Evolutionary conservation across 2,113 vertebrate species (phyloP), one percentile per base, ranked within the genome.

Genomic region (Ailurus styani): DNA sequence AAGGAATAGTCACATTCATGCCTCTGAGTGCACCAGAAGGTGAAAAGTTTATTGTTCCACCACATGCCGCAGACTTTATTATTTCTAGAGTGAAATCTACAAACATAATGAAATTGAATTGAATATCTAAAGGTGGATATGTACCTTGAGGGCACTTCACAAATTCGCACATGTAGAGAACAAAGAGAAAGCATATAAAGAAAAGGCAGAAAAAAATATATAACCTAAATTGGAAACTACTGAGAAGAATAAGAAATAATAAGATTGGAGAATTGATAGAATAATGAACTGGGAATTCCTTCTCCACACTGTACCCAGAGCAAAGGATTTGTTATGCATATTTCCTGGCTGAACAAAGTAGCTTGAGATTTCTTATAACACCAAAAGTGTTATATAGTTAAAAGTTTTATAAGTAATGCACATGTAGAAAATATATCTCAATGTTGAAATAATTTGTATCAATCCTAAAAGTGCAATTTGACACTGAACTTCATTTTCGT

Each of bases 81-180:
- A 98, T 98, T 98, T 98, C 93, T 95, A 79, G 40, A 98, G 27
- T 97, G 93, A 98, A 98, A 98, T 98, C 97, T 98, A 98, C 93
- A 98, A 98, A 97, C 78, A 90, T 96, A 98, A 98, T 98, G 95
- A 97, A 98, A 98, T 97, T 96, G 96, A 98, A 98, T 95, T 97
- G 95, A 97, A 82, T 97, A 97, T 97, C 94, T 75, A 89, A 98
- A 97, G 54, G 79, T 97, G 57, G 40, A 96, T 98, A 96, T 45
- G 25, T 96, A 98, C 87, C 98, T 98, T 96, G 95, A 98, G 95
- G 98, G 54, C 84, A 96, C 97, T 98, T 97, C 82, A 98, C 88
- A 98, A 95, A 97, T 97, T 98, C 62, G 93, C 79, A 98, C 66
- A 94, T 55, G 91, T 95, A 97, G 89, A 97, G 95, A 97, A 70